A percentile compares a stretch with the other conserved stretches of the same genome.
phyloP scores from a whole-genome alignment of 2,113 vertebrate genomes.

The Mustelus asterias region DNA sequence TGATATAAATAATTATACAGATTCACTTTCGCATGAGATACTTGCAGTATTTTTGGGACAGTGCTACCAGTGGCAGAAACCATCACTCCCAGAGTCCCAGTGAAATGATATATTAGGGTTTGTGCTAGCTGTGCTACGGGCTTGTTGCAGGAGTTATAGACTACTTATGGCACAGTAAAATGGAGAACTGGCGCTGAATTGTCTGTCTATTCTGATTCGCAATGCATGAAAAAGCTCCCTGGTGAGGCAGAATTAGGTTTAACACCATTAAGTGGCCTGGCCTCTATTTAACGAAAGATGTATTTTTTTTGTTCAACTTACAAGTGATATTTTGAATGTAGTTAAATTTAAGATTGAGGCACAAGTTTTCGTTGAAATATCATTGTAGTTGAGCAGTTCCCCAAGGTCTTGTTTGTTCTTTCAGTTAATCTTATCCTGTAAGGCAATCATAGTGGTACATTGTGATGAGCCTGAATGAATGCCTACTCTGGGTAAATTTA shows the following conservation, averaged over 20 bases:
- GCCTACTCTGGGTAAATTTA: neutral
- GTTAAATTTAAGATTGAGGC: constrained; percentile 24
- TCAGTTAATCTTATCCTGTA: neutral
- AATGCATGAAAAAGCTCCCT: neutral
- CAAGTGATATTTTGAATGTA: constrained; percentile 2
- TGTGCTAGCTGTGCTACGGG: neutral
- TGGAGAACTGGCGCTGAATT: neutral
- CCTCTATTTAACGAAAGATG: neutral
- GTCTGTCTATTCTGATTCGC: neutral
- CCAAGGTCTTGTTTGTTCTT: neutral
- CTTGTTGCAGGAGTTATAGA: neutral
- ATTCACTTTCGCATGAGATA: neutral
- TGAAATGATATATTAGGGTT: neutral
- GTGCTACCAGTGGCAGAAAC: neutral
- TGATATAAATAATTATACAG: neutral
- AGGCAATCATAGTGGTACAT: neutral
- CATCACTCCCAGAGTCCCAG: neutral
- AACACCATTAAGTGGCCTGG: neutral
- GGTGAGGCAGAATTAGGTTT: neutral
- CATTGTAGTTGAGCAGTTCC: neutral
- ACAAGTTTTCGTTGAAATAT: neutral
- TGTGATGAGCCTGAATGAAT: neutral
- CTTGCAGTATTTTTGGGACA: neutral
- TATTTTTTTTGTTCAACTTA: neutral
- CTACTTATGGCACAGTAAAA: neutral